Evolutionary conservation across 2,888 invertebrate genomes (phyloP), one percentile per base, ranked within the genome.

Genomic region (Stenodema calcarata): DNA sequence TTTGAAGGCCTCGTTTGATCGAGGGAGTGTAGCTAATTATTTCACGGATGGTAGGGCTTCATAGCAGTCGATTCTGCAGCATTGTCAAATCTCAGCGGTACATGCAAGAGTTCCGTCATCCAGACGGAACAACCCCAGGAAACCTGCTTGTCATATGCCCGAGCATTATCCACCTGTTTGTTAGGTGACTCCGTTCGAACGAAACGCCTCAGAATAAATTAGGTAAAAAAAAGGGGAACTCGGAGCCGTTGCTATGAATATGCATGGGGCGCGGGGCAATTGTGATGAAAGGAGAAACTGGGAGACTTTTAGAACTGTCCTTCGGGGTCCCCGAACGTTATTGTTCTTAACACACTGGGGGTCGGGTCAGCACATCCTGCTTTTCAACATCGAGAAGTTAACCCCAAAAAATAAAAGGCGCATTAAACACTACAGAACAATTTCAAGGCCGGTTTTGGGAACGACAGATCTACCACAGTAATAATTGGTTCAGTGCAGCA

Each of bases 321-420:
- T 80, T 80, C 73, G 84, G 75, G 75, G 44, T n/a, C 42, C 44
- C 84, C 47, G n/a, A 73, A 12, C 70, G 84, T 84, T 73, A 84
- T 84, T 84, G 84, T 84, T 84, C 84, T 73, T 69, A 6, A 28
- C 27, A 82, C 82, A 73, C 84, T 44, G 44, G 84, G 73, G 84
- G 84, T 84, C 84, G 73, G 84, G 84, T 84, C 84, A 84, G 84
- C 84, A 84, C 84, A 84, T 84, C 84, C 84, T 73, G 73, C 84
- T 84, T 84, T 84, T 84, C 84, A 73, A 44, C 84, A 44, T 28
- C 23, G 73, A 70, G 62, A 73, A 73, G 82, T 69, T 82, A 73
- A 73, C 78, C 44, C 42, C 23, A 44, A 78, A n/a, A 78, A 41
- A 44, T 78, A 44, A 50, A 14, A 6, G 16, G n/a, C 16, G 16